Evolutionary conservation across 1,140 invertebrate genomes (phyloP).

Genomic region (Ladona fulva): DNA sequence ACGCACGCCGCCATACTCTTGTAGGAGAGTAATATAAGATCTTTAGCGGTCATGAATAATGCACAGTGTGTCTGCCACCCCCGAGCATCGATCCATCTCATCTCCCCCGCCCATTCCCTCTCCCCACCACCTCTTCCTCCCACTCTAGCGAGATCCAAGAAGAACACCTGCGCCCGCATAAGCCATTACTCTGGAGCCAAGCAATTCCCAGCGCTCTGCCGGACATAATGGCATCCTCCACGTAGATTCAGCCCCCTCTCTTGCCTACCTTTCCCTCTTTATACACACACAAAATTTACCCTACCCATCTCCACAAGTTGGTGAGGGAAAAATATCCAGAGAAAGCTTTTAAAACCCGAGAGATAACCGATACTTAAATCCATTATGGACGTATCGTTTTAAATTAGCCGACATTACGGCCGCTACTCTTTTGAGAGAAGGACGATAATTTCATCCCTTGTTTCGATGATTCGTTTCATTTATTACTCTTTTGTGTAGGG

Average conservation of each 20-base stretch:
- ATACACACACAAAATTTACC: too few relatives aligned
- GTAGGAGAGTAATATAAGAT: not conserved
- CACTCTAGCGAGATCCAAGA: not conserved
- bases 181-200: not conserved
- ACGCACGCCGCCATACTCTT: not conserved
- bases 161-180: not conserved
- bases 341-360: too few relatives aligned
- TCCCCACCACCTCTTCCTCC: not conserved
- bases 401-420: too few relatives aligned
- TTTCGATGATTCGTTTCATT: too few relatives aligned
- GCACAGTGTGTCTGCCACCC: not conserved
- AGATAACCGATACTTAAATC: too few relatives aligned
- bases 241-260: not conserved
- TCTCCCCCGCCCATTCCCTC: not conserved
- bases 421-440: too few relatives aligned
- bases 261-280: not conserved
- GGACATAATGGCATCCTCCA: not conserved
- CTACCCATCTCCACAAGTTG: too few relatives aligned
- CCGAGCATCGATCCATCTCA: not conserved
- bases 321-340: too few relatives aligned
- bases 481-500: too few relatives aligned
- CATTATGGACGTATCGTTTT: too few relatives aligned
- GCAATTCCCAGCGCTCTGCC: not conserved
- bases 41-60: not conserved
- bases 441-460: too few relatives aligned